phyloP scores from a whole-genome alignment of 2,113 vertebrate genomes.

The Promerops cafer region DNA sequence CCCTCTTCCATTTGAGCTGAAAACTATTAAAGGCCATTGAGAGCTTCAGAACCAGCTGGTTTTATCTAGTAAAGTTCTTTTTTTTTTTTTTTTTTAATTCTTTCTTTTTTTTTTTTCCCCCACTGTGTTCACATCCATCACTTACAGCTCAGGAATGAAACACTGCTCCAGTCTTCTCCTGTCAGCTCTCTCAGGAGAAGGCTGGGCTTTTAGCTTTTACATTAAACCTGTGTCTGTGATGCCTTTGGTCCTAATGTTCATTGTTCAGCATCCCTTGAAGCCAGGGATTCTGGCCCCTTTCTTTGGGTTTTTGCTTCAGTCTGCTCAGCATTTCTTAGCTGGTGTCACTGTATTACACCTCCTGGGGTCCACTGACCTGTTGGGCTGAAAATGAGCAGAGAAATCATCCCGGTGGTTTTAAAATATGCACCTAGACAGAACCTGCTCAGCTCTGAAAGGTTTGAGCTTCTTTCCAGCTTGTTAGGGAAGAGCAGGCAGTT shows the following conservation, averaged over 20 bases:
- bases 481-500: not conserved
- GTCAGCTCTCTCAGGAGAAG: not conserved
- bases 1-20: not conserved
- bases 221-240: not conserved
- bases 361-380: not conserved
- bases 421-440: not conserved
- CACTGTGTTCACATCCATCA: not conserved
- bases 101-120: accelerated
- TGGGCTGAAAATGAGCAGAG: not conserved
- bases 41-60: not conserved
- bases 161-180: not conserved
- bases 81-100: not conserved
- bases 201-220: not conserved
- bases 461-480: not conserved
- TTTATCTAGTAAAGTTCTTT: not conserved
- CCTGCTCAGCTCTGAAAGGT: not conserved
- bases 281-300: not conserved
- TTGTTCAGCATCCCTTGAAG: not conserved
- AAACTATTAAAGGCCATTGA: not conserved
- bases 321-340: not conserved
- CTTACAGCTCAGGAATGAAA: not conserved
- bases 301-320: not conserved
- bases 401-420: not conserved
- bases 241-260: not conserved
- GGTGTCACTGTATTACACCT: not conserved